Evolutionary conservation across 2,113 vertebrate species (phyloP), one percentile per base, ranked within the genome.

Genomic region (Python bivittatus): DNA sequence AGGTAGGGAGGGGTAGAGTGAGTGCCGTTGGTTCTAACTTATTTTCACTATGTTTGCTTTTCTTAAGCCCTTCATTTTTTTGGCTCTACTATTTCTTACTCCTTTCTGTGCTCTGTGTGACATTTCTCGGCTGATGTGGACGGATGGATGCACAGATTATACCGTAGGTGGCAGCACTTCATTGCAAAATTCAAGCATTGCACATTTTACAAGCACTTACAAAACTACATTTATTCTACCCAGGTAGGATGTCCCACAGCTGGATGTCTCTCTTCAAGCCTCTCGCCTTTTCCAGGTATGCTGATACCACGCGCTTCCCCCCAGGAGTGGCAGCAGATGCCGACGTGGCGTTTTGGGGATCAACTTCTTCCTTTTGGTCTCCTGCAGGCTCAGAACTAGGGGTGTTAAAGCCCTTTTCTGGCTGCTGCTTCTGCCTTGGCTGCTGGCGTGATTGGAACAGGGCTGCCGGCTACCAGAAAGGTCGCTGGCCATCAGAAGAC

Each of bases 151-250:
- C 44, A 12, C 42, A 4, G 57, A 25, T 27, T 22, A 5, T 7
- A 29, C 57, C 44, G 54, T 58, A 57, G 72, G 38, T 57, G 52
- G 57, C 89, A 60, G 88, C 15, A 61, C 42, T 3, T n/a, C 17
- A 6, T 52, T 86, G 11, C 29, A 33, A 22, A 48, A 52, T 33
- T 53, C 61, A 29, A 33, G 64, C 12, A 3, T 13, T n/a, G 60
- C 17, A 52, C 29, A 48, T 23, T 10, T 89, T 22, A 0, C 58
- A n/a, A 33, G 22, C 20, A 29, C 87, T 93, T 91, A 89, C 52
- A 11, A 86, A 93, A 93, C 29, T 72, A 90, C 58, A 87, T 92
- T 91, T 89, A 58, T 56, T 56, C 86, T 58, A 0, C 3, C 17
- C 29, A n/a, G 57, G 60, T 64, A 84, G 48, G 79, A 27, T 57